Percentiles rank a stretch among this genome's conserved stretches.
These are phyloP conservation scores for Musca vetustissima DNA, from an alignment of 1,140 invertebrate genomes.

Conservation along the genomic window DNA sequence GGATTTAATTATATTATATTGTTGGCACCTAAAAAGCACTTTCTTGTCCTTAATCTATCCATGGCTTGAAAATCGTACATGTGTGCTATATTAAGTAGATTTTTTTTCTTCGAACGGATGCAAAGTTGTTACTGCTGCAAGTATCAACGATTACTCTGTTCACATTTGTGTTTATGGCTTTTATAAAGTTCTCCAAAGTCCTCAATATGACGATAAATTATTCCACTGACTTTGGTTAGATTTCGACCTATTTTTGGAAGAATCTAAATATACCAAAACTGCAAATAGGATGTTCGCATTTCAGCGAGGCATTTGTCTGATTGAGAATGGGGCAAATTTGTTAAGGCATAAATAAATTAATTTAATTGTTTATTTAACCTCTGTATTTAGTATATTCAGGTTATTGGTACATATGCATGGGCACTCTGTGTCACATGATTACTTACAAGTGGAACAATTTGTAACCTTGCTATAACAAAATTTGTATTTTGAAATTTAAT, in stretches of 20 bases:
- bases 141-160: background rate
- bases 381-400: too few relatives aligned
- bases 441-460: slow-evolving; percentile 28
- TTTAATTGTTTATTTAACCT: too few relatives aligned
- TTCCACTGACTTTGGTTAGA: slow-evolving; percentile 33
- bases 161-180: background rate
- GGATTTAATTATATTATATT: too few relatives aligned
- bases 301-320: slow-evolving; percentile 51
- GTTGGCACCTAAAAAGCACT: slow-evolving; percentile 17
- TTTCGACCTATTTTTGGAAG: slow-evolving; percentile 42
- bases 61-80: slow-evolving; percentile 11
- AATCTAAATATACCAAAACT: slow-evolving; percentile 23
- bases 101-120: background rate
- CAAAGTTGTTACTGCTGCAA: slow-evolving; percentile 1
- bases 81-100: background rate
- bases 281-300: slow-evolving; percentile 39
- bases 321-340: background rate
- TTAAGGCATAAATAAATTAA: too few relatives aligned
- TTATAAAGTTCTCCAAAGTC: too few relatives aligned
- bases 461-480: slow-evolving; percentile 29
- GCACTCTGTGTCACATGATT: slow-evolving; percentile 29
- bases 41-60: slow-evolving; percentile 4
- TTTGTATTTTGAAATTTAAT: background rate
- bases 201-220: slow-evolving; percentile 36
- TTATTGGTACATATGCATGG: background rate